A percentile compares a stretch with the other conserved stretches of the same genome.
Evolutionary conservation across 2,888 invertebrate genomes (phyloP).

Genomic region (Troglohyphantes excavatus): DNA sequence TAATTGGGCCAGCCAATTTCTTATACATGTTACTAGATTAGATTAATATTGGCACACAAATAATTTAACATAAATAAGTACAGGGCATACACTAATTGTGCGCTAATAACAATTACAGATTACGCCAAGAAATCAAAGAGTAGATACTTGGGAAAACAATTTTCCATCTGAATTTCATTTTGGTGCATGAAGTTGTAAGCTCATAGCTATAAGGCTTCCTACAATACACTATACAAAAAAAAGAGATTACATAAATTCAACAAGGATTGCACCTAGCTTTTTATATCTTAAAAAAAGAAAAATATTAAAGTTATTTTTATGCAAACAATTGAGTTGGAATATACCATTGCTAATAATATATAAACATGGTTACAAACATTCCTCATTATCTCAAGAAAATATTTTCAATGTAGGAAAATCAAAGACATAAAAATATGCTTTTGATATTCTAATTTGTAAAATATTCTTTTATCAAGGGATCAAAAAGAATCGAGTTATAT

Average conservation of each 20-base stretch:
- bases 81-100: constrained; percentile 68
- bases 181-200: constrained; percentile 60
- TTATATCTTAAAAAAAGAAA: no score
- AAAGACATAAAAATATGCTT: no score
- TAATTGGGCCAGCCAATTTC: constrained; percentile 77
- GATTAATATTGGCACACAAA: constrained; percentile 74
- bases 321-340: no score
- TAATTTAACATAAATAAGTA: constrained; percentile 78
- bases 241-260: constrained; percentile 29
- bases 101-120: constrained; percentile 61
- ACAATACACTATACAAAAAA: constrained; percentile 45
- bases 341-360: no score
- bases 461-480: no score
- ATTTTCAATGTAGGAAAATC: no score
- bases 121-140: constrained; percentile 31
- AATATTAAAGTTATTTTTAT: no score
- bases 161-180: constrained; percentile 8
- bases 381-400: no score
- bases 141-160: constrained; percentile 22
- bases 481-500: no score
- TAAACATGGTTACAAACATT: no score
- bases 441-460: no score
- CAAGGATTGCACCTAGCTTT: constrained; percentile 11
- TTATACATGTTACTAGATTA: constrained; percentile 44
- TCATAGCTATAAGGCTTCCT: constrained; percentile 69